A percentile compares a stretch with the other conserved stretches of the same genome.
Evolutionary conservation across 2,113 vertebrate species (phyloP).

Genomic region (Varanus salvator): DNA sequence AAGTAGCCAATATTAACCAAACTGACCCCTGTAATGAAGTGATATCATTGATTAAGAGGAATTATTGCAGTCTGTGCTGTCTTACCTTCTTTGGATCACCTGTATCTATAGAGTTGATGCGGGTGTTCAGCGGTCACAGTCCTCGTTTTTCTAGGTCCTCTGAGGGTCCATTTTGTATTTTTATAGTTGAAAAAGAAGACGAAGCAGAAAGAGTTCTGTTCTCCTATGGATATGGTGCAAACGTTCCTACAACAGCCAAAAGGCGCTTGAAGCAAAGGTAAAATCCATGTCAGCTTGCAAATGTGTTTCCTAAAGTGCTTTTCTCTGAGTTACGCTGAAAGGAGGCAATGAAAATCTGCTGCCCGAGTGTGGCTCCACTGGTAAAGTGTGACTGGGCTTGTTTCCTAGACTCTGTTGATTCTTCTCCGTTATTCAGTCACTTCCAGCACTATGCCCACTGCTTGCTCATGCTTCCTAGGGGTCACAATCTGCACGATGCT

Average conservation of each 20-base stretch:
- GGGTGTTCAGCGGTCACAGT: background rate
- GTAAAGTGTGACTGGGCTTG: background rate
- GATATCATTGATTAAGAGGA: background rate
- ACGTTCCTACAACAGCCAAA: constrained; percentile 95
- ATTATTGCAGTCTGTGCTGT: background rate
- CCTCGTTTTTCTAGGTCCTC: constrained; percentile 11
- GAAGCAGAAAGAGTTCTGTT: constrained; percentile 96
- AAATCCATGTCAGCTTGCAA: constrained; percentile 16
- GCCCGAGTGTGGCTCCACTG: background rate
- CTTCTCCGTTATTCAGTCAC: background rate
- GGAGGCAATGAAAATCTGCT: background rate
- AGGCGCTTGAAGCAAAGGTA: constrained; percentile 96
- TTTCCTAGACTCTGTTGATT: background rate
- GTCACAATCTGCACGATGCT: background rate
- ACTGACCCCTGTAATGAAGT: background rate
- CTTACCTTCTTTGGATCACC: background rate
- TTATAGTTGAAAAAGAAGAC: constrained; percentile 91
- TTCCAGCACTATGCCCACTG: background rate
- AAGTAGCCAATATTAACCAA: background rate
- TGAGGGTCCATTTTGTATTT: constrained; percentile 49
- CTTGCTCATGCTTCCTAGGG: background rate
- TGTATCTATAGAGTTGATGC: background rate
- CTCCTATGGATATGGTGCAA: constrained; percentile 97
- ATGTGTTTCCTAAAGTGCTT: background rate
- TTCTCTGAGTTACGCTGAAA: background rate